Evolutionary conservation across 2,113 vertebrate genomes (phyloP), one percentile per base, ranked within the genome.

Genomic region (Dicentrarchus labrax): DNA sequence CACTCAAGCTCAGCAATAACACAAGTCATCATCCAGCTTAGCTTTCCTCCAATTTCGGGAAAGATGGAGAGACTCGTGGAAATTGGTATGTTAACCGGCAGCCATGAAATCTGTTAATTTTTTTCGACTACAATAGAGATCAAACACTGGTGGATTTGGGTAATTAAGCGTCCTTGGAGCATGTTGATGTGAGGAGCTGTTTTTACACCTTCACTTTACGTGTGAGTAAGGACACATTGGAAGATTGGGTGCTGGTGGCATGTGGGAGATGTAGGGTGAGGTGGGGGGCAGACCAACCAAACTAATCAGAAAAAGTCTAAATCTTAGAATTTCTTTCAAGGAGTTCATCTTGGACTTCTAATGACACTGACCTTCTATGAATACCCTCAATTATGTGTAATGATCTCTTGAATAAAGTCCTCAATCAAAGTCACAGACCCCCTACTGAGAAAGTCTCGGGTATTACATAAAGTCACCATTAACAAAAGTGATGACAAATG

Each of bases 1-100:
- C 95, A 95, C 77, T 95, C 94, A 95, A 94, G 92, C 88, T 94
- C 88, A 91, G 93, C 80, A 83, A 89, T 83, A 91, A 93, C 91
- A 94, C 84, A 86, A 93, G 86, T 81, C 89, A 92, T 95, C 93
- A 92, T 88, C 88, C 93, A 93, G 91, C 89, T 94, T 92, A 95
- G 93, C 84, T 86, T 82, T 81, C 66, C 83, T 87, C 83, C 90
- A 89, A 88, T 92, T 88, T 92, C 74, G 50, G 78, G 68, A 76
- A 81, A 90, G 75, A 90, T 10, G 53, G 61, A 82, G 78, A 91
- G 74, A 92, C 88, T 93, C 68, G 85, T 85, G 82, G 88, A 94
- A 94, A 93, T 84, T 85, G 86, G 84, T 87, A 88, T 76, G 88
- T 91, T 92, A 93, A 94, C 89, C 87, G 74, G 88, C 83, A 93